phyloP scores from a whole-genome alignment of 2,113 vertebrate genomes.

The Dinomys branickii region DNA sequence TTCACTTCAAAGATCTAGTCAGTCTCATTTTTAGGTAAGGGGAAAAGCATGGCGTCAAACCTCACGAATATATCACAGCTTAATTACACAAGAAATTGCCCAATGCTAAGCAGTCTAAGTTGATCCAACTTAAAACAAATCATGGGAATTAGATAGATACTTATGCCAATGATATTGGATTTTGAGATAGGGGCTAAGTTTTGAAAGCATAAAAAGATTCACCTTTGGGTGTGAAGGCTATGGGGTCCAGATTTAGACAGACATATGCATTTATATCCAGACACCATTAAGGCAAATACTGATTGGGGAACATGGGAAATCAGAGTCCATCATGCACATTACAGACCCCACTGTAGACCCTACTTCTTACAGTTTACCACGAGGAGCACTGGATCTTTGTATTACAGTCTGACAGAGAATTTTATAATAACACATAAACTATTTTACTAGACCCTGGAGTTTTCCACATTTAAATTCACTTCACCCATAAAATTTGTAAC shows the following conservation, averaged over 20 bases:
- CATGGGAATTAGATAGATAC: background rate
- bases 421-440: background rate
- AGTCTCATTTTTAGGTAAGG: background rate
- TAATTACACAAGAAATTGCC: background rate
- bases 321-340: background rate
- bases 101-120: background rate
- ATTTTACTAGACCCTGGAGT: background rate
- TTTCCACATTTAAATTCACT: background rate
- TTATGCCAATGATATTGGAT: background rate
- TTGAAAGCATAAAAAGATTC: constrained; percentile 17
- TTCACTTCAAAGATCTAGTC: background rate
- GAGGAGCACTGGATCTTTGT: background rate
- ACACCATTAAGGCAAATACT: background rate
- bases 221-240: background rate
- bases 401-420: background rate
- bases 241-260: background rate
- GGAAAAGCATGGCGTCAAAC: background rate
- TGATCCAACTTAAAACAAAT: background rate
- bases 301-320: background rate
- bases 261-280: background rate
- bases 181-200: background rate
- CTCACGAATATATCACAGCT: background rate
- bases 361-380: background rate
- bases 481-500: background rate
- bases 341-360: background rate